phyloP scores from a whole-genome alignment of 1,140 invertebrate species.

The Aphelinus atriplicis region DNA sequence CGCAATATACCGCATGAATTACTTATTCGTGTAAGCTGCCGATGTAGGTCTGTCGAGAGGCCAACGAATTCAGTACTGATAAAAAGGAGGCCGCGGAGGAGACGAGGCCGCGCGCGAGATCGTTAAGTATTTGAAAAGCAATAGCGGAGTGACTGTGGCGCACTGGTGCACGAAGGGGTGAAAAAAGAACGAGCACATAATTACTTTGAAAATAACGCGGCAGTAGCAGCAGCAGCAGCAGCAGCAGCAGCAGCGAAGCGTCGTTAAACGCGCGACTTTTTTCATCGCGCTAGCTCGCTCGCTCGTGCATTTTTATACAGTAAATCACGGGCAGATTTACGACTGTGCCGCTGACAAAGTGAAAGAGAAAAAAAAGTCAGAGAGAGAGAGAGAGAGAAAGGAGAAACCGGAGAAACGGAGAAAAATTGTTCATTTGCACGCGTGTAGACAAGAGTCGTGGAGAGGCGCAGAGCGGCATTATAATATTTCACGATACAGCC shows the following conservation, averaged over 20 bases:
- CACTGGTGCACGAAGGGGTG: neutral
- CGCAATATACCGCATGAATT: too few relatives aligned
- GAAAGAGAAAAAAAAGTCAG: neutral
- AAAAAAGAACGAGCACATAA: neutral
- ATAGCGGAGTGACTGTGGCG: constrained; percentile 8
- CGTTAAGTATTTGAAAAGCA: constrained; percentile 31
- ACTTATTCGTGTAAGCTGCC: too few relatives aligned
- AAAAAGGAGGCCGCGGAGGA: neutral
- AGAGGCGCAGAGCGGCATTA: constrained; percentile 47
- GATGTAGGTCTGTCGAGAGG: too few relatives aligned
- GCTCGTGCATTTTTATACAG: constrained; percentile 29
- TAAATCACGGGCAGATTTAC: constrained; percentile 37
- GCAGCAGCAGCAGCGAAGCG: constrained; percentile 49
- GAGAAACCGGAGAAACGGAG: neutral
- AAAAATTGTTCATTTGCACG: constrained; percentile 36
- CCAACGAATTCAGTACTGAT: neutral
- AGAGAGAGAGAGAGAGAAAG: neutral
- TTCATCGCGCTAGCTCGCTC: constrained; percentile 9
- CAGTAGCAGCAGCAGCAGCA: constrained; percentile 51
- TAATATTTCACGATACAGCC: constrained; percentile 57
- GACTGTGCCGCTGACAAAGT: constrained; percentile 24
- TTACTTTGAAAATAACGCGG: constrained; percentile 3
- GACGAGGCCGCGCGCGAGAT: constrained; percentile 1
- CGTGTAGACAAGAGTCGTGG: constrained; percentile 40
- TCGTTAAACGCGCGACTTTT: constrained; percentile 37